Evolutionary conservation across 1,140 invertebrate genomes (phyloP), one percentile per base, ranked within the genome.

Genomic region (Melanaphis sacchari): DNA sequence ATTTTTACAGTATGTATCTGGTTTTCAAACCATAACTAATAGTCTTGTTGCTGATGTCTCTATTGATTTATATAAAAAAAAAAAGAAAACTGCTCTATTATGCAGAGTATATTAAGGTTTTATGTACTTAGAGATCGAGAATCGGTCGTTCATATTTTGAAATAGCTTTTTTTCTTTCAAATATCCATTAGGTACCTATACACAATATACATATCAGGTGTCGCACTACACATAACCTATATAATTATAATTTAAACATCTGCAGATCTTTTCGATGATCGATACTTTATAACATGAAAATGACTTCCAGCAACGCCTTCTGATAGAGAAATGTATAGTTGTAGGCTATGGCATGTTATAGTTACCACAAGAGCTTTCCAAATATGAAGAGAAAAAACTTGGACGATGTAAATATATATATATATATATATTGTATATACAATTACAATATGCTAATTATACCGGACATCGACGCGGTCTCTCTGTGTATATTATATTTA

Each of bases 381-480:
- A n/a, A n/a, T 76, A n/a, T 76, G 31, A n/a, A n/a, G 31, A 76
- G 59, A n/a, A n/a, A 76, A 76, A 76, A 76, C n/a, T 15, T 76
- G n/a, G 31, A 76, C 59, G 31, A n/a, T 15, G 59, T 76, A 15
- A n/a, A 76, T 76, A n/a, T 59, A 54, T 46, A 46, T 46, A 46
- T 46, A 43, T 43, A 43, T 43, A 43, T 43, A 43, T 43, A 43
- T 43, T 66, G n/a, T 76, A 18, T 66, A n/a, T 76, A 76, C 59
- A 76, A 76, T 76, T 76, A 76, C 59, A 36, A 76, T 76, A 76
- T 76, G 59, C 59, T 76, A 76, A 76, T 76, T 76, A 76, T 76
- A 76, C 59, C 31, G 1, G 31, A n/a, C 59, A 76, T 76, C 59
- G 15, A 76, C 59, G 59, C 31, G 24, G n/a, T 76, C 26, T 66